phyloP scores from a whole-genome alignment of 2,888 invertebrate genomes.

The Chirona hameri region DNA sequence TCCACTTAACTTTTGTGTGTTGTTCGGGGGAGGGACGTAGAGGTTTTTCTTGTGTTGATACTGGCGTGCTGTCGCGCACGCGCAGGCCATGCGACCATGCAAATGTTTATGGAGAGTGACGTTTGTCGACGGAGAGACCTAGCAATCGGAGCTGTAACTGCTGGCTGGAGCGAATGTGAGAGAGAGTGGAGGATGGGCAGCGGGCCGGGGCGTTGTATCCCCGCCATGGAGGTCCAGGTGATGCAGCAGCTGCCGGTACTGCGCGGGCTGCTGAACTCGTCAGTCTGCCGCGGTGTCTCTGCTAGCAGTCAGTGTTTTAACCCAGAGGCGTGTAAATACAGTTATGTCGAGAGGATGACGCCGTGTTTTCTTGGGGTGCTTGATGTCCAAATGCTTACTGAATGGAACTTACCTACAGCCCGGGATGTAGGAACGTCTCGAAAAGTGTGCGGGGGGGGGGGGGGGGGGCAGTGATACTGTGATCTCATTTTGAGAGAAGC shows the following conservation, averaged over 20 bases:
- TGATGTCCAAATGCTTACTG: too few species aligned
- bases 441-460: too few species aligned
- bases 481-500: too few species aligned
- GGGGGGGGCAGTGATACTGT: too few species aligned
- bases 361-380: not conserved
- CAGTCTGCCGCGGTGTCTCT: not conserved
- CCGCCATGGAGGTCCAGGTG: too few species aligned
- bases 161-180: too few species aligned
- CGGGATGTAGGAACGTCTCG: too few species aligned
- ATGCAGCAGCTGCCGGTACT: too few species aligned
- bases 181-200: too few species aligned
- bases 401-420: too few species aligned
- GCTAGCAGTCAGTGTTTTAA: slow-evolving; percentile 5
- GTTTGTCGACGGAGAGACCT: not conserved
- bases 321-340: slow-evolving; percentile 4
- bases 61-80: too few species aligned
- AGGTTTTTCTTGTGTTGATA: not conserved
- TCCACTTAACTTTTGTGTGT: not conserved
- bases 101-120: not conserved
- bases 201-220: too few species aligned
- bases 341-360: not conserved
- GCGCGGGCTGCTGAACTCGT: not conserved
- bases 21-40: not conserved
- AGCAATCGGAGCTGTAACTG: not conserved
- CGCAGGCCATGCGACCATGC: not conserved